A percentile compares a stretch with the other conserved stretches of the same genome.
Evolutionary conservation across 2,888 invertebrate species (phyloP).

Genomic region (Synergus japonicus): DNA sequence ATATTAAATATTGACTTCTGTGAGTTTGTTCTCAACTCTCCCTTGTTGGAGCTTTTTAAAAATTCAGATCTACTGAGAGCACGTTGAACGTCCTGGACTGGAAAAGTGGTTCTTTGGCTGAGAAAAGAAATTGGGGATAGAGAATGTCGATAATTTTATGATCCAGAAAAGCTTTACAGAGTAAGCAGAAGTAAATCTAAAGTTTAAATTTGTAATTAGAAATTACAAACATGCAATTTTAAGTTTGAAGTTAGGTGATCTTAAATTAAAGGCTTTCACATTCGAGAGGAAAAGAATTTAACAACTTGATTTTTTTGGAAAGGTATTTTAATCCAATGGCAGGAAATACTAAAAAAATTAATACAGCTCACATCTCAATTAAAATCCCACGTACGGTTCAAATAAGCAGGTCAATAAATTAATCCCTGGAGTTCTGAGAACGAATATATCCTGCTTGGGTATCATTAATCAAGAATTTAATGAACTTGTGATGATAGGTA

Average conservation of each 20-base stretch:
- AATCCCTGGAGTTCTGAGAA: neutral
- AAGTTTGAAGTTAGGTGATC: too few species aligned
- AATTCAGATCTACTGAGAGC: neutral
- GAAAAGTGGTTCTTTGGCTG: neutral
- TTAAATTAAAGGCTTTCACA: neutral
- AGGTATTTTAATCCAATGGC: neutral
- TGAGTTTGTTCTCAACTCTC: neutral
- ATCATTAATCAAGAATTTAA: neutral
- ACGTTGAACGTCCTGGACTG: neutral
- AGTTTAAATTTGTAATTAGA: too few species aligned
- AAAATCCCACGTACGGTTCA: neutral
- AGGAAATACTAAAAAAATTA: neutral
- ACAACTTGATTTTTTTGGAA: too few species aligned
- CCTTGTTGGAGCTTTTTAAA: neutral
- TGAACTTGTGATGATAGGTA: neutral
- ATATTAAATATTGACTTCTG: conserved; percentile 2
- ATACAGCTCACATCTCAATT: neutral
- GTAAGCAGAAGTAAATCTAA: too few species aligned
- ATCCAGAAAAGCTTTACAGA: neutral
- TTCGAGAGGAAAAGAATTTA: neutral
- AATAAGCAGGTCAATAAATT: neutral
- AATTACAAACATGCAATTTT: too few species aligned
- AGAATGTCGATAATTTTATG: neutral
- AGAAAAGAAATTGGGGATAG: neutral
- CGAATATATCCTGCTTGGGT: neutral